phyloP scores from a whole-genome alignment of 2,113 vertebrate species.

The Dolichotis patagonum region DNA sequence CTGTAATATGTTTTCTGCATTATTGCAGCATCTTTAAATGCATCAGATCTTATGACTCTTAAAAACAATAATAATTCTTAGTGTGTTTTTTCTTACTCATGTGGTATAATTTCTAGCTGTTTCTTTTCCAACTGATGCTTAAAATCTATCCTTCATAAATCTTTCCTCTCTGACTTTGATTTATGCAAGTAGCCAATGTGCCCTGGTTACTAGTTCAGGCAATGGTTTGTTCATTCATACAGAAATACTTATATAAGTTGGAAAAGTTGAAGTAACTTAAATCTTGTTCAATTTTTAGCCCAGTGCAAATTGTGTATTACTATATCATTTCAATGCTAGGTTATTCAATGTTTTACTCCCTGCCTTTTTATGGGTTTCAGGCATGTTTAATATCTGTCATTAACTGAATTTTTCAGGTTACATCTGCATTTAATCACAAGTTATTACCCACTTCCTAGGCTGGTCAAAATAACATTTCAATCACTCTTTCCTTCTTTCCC shows the following conservation, averaged over 20 bases:
- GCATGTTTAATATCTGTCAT: constrained; percentile 77
- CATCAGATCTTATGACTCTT: neutral
- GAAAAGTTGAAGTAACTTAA: constrained; percentile 70
- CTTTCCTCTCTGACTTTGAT: constrained; percentile 68
- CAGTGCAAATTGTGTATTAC: constrained; percentile 55
- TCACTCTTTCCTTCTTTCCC: constrained; percentile 75
- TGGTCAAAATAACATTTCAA: constrained; percentile 80
- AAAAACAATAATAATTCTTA: constrained; percentile 43
- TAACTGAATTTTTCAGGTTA: constrained; percentile 80
- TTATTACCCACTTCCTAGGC: constrained; percentile 84
- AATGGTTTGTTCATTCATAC: constrained; percentile 65
- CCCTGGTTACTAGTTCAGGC: constrained; percentile 53
- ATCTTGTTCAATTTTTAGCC: constrained; percentile 48
- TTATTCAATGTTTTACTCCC: constrained; percentile 67
- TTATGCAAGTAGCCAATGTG: constrained; percentile 63
- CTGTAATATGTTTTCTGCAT: neutral
- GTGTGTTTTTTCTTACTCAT: constrained; percentile 5
- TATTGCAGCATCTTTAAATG: neutral
- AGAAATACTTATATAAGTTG: constrained; percentile 76
- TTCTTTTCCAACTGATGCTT: constrained; percentile 17
- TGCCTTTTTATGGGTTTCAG: constrained; percentile 71
- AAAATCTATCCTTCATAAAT: constrained; percentile 41
- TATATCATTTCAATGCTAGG: neutral
- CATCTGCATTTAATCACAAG: constrained; percentile 85
- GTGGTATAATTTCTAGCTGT: constrained; percentile 66